phyloP scores from a whole-genome alignment of 2,797 vertebrate species.

The Chromis chromis region DNA sequence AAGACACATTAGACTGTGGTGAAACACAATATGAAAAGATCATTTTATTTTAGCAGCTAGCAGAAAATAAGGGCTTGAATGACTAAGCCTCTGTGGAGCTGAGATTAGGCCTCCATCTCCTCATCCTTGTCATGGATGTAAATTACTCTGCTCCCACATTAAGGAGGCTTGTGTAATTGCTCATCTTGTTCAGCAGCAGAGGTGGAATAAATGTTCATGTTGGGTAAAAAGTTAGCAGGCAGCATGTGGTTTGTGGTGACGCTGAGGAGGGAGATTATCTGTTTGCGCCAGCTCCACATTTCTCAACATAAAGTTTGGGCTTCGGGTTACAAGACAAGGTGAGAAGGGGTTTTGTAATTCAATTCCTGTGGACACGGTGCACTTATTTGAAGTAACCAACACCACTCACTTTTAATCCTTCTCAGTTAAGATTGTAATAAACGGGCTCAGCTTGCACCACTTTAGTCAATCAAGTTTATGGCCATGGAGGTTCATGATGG shows the following conservation, averaged over 20 bases:
- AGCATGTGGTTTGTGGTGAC: slow-evolving; percentile 71
- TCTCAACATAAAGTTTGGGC: slow-evolving; percentile 75
- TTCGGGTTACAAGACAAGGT: slow-evolving; percentile 76
- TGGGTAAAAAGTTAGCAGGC: slow-evolving; percentile 55
- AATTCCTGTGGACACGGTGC: slow-evolving; percentile 51
- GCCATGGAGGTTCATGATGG: slow-evolving; percentile 48
- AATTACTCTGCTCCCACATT: slow-evolving; percentile 72
- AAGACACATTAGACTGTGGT: slow-evolving; percentile 70
- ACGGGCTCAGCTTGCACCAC: slow-evolving; percentile 51
- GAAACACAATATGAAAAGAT: slow-evolving; percentile 77
- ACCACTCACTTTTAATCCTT: slow-evolving; percentile 59
- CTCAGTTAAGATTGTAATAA: slow-evolving; percentile 64
- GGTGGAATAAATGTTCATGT: slow-evolving; percentile 50
- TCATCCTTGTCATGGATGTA: slow-evolving; percentile 67
- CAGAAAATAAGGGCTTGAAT: slow-evolving; percentile 73
- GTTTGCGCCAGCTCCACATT: slow-evolving; percentile 75
- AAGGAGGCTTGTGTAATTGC: slow-evolving; percentile 70
- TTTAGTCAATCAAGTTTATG: slow-evolving; percentile 63
- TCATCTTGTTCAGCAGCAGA: slow-evolving; percentile 63
- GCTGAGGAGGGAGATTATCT: slow-evolving; percentile 65
- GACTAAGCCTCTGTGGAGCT: slow-evolving; percentile 63
- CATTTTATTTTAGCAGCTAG: slow-evolving; percentile 76
- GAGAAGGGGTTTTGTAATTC: slow-evolving; percentile 75
- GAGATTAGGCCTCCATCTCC: slow-evolving; percentile 68
- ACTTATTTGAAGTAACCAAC: slow-evolving; percentile 61